Base-by-base conservation (phyloP, 1,140 invertebrate species). In the Melanaphis sacchari region DNA sequence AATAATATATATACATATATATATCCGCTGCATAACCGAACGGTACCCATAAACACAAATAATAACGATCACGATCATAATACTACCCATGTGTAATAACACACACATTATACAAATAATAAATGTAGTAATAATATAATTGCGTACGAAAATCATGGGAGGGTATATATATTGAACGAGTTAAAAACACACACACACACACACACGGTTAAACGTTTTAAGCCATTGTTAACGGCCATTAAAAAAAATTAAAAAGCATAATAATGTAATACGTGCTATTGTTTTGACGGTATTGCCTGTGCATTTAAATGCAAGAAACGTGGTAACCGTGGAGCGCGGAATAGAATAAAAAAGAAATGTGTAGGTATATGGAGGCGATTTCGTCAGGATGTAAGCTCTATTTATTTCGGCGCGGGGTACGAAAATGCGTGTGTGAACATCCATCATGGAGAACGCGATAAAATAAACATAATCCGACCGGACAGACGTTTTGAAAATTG, bases 311-410 rank as follows among this genome's bases (percentile, higher is more conserved):
- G 38, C 24, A 85, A 18, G 84, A 26, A 31, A 43, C 84, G 40
- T 40, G 84, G 84, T 85, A 85, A 85, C 84, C 15, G 84, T 85
- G 38, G 24, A 43, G 38, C 26, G 26, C 11, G 40, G 40, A 11
- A n/a, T 41, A 18, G 22, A 24, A 43, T 26, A n/a, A 31, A 15
- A n/a, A 18, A 41, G 15, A 85, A 85, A 41, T 85, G 11, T 43
- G 26, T 43, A 31, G 15, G 46, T 43, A 31, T 31, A 88, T 31
- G n/a, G 36, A 88, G 89, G 43, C 41, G 90, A 46, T 91, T 76
- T 76, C 31, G 59, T 76, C 59, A 91, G 90, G 90, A 91, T 91
- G 59, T 91, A 66, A 91, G 90, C 90, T 91, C 90, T 91, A 91
- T 43, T 91, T 91, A 43, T 91, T 90, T 66, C 36, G 36, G 38